A percentile compares a stretch with the other conserved stretches of the same genome.
Conservation (phyloP, 2,113 vertebrate species). For the Pomatorhinus ruficollis region DNA sequence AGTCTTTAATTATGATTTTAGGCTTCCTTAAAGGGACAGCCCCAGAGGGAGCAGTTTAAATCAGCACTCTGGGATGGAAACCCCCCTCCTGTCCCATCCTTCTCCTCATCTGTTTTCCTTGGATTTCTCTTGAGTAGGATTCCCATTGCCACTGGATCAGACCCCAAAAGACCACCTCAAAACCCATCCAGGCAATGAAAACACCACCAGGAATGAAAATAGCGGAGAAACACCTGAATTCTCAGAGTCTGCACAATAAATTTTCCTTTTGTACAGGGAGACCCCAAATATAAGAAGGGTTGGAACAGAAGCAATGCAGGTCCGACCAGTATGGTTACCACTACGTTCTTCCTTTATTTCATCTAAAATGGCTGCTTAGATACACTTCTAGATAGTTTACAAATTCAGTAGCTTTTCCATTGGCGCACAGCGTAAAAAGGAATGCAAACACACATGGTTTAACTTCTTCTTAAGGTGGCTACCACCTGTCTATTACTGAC, state of each 20-base stretch:
- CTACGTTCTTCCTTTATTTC: too few relatives aligned
- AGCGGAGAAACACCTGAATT: not conserved
- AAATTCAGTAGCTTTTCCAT: too few relatives aligned
- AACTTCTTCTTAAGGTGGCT: too few relatives aligned
- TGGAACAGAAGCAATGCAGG: too few relatives aligned
- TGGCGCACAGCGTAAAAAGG: too few relatives aligned
- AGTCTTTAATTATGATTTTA: not conserved
- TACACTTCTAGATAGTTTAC: too few relatives aligned
- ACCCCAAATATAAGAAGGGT: too few relatives aligned
- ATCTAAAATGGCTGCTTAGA: too few relatives aligned
- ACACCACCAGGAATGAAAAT: rapidly evolving
- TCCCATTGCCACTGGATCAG: not conserved
- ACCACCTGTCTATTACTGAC: too few relatives aligned
- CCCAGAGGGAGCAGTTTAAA: not conserved
- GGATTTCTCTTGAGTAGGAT: not conserved
- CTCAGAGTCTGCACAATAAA: rapidly evolving
- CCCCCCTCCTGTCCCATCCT: not conserved
- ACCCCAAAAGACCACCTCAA: not conserved
- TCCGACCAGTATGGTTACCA: too few relatives aligned
- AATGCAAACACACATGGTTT: too few relatives aligned
- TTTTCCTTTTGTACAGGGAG: not conserved
- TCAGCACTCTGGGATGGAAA: not conserved
- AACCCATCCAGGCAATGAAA: not conserved
- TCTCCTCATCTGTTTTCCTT: not conserved
- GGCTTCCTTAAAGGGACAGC: not conserved